Percentiles rank a stretch among this genome's conserved stretches.
Conservation (phyloP, 2,888 invertebrate genomes). For the Orchesella flavescens region DNA sequence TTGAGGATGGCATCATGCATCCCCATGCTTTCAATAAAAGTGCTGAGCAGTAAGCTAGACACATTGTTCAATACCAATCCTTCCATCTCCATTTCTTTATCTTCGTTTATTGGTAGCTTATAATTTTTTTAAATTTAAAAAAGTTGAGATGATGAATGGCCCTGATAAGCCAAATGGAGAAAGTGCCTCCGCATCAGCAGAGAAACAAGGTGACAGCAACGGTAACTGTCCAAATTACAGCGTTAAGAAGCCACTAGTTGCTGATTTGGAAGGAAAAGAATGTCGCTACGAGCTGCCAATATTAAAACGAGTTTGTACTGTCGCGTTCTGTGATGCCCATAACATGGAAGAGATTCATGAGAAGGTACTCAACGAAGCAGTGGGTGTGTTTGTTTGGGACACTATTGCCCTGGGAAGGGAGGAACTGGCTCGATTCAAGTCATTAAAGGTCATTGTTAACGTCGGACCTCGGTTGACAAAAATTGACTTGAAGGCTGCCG, state of each 20-base stretch:
- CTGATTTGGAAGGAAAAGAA: slow-evolving; percentile 97
- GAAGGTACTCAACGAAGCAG: slow-evolving; percentile 98
- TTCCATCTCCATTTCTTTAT: too few species aligned
- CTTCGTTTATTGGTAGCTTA: too few species aligned
- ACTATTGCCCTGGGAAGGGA: slow-evolving; percentile 98
- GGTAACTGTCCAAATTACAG: too few species aligned
- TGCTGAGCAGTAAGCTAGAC: too few species aligned
- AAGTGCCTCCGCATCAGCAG: too few species aligned
- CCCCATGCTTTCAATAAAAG: too few species aligned
- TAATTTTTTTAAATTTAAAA: too few species aligned
- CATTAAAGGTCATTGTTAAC: slow-evolving; percentile 97
- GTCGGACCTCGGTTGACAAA: slow-evolving; percentile 99
- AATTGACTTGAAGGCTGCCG: slow-evolving; percentile 92
- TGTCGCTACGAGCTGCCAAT: slow-evolving; percentile 99
- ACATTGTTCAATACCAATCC: too few species aligned
- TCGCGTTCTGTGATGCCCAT: slow-evolving; percentile 99
- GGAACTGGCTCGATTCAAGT: slow-evolving; percentile 99
- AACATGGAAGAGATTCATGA: slow-evolving; percentile 99
- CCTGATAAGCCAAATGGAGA: too few species aligned
- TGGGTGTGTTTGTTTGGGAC: slow-evolving; percentile 99
- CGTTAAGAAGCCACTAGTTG: slow-evolving; percentile 97
- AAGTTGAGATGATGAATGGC: too few species aligned
- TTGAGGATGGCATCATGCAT: too few species aligned
- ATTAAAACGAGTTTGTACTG: slow-evolving; percentile 99
- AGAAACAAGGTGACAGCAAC: too few species aligned